Base-by-base conservation (phyloP, 2,797 vertebrate species). In the Labroides dimidiatus region DNA sequence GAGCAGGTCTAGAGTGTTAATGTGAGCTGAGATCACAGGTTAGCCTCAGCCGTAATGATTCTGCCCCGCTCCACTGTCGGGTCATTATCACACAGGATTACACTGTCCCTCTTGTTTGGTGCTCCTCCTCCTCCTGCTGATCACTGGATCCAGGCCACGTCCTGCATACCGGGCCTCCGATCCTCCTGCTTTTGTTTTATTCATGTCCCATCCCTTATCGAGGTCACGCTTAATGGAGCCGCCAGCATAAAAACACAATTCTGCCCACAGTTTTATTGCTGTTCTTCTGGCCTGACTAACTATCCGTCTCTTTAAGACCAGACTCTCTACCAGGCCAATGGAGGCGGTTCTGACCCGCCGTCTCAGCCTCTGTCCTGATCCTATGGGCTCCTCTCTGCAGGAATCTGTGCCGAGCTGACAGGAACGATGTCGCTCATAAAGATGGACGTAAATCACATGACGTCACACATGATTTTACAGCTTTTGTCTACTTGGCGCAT, bases 161-260 rank as follows among this genome's bases (percentile, higher is more conserved):
- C 78, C 77, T 69, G 81, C 69, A 84, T 80, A 75, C 86, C 81
- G 59, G 67, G 78, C 80, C 78, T 67, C 64, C 49, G 41, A 64
- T 81, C 75, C 56, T 48, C 39, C 69, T 36, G 64, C 86, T 74
- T 79, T 84, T 84, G 74, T 90, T 90, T 84, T 75, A 86, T 84
- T 88, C 74, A 84, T 86, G 78, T 77, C 63, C 74, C 16, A 50
- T 59, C 81, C 84, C 72, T 61, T 6, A 70, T 77, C 48, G 69
- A 89, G 90, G 85, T 90, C 83, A 80, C 36, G 67, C 89, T 91
- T 89, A 87, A 91, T 88, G 85, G 86, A 85, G 80, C 78, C 1
- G 57, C 16, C 64, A 69, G 57, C 75, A 70, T 58, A 23, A 75
- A 75, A 71, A 68, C 69, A 60, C 51, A 66, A 59, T 57, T 73